Evolutionary conservation across 2,888 invertebrate genomes (phyloP), one percentile per base, ranked within the genome.

Genomic region (Bhutanitis thaidina): DNA sequence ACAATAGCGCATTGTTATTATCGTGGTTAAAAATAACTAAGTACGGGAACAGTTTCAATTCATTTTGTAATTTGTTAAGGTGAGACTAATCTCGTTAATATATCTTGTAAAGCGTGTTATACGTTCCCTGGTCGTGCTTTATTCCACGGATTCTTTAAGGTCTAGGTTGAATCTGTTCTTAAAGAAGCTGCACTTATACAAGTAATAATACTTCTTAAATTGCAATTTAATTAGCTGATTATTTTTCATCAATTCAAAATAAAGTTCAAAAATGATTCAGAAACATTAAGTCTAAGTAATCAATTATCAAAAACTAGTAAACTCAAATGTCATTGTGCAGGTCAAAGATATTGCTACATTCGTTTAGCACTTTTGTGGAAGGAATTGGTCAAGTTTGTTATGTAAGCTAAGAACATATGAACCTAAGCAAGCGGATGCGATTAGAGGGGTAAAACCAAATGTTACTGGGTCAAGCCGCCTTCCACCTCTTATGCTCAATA

Each of bases 81-180:
- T 10, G 10, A 30, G 10, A 10, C n/a, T 4, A 10, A 30, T n/a
- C 30, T 30, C n/a, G 10, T 30, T 9, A 30, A 10, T 16, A 37
- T 16, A 20, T 7, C 8, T 32, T n/a, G 20, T 7, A 35, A 48
- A 15, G 43, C 25, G 43, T 38, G 7, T 38, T 38, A 55, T 53
- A 43, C 48, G 39, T 53, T 53, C 30, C 47, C 29, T 37, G 13
- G 34, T 27, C n/a, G 38, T 14, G n/a, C 13, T 30, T 15, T 37
- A 43, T 49, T 54, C 54, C 50, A 59, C 44, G 54, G 54, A 55
- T 46, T 51, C 53, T 44, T 46, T 47, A 51, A 51, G 56, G 56
- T 55, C 59, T 56, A 58, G 57, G 59, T 20, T 53, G 32, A 3
- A 44, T 46, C 44, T 53, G 51, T 56, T 52, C 27, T 51, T 51